Evolutionary conservation across 2,888 invertebrate genomes (phyloP).

Genomic region (Acanthosoma haemorrhoidale): DNA sequence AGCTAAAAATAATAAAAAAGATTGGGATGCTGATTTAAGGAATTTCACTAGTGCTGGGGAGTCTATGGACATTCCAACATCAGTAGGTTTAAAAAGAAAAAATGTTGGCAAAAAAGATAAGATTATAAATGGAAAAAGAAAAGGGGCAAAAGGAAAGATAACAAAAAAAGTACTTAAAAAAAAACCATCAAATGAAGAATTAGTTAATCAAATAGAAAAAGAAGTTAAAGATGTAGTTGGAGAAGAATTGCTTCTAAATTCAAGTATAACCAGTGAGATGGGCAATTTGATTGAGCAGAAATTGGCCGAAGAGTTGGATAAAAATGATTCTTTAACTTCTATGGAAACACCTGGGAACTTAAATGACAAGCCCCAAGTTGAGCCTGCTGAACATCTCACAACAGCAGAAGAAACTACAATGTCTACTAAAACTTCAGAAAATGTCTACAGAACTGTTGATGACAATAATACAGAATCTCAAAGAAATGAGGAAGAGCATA

Average conservation of each 20-base stretch:
- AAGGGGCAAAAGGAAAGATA: neutral
- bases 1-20: slow-evolving; percentile 1
- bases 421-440: neutral
- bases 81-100: slow-evolving; percentile 33
- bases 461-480: neutral
- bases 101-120: slow-evolving; percentile 12
- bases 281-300: slow-evolving; percentile 4
- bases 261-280: slow-evolving; percentile 3
- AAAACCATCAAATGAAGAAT: slow-evolving; percentile 28
- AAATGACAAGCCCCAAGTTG: neutral
- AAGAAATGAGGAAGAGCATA: neutral
- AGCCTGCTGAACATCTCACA: neutral
- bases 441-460: neutral
- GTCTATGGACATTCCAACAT: slow-evolving; percentile 33
- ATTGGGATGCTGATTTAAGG: slow-evolving; percentile 37
- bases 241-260: slow-evolving; percentile 19
- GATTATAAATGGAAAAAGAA: neutral
- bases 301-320: neutral
- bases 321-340: neutral
- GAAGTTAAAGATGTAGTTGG: slow-evolving; percentile 35
- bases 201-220: slow-evolving; percentile 33
- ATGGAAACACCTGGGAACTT: neutral
- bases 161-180: neutral
- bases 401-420: neutral
- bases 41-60: neutral